These are phyloP conservation scores for Chloroceryle aenea DNA, from an alignment of 2,113 vertebrate species.

Conservation along the genomic window DNA sequence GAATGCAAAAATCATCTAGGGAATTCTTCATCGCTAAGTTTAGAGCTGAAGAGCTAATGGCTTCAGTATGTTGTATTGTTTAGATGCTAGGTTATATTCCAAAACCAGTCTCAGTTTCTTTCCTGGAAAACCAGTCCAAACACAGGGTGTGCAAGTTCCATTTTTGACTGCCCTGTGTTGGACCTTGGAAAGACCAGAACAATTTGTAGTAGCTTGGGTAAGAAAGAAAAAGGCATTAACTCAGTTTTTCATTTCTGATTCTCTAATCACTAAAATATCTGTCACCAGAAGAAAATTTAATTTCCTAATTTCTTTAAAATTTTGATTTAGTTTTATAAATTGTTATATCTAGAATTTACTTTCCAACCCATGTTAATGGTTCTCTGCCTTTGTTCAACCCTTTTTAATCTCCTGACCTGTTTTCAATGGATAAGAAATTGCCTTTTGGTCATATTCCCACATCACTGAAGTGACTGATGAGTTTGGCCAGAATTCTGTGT, in stretches of 20 bases:
- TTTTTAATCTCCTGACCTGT: not conserved
- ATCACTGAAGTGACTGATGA: not conserved
- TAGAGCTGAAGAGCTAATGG: slow-evolving; percentile 53
- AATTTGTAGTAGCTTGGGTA: not conserved
- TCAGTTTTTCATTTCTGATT: not conserved
- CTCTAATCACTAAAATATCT: not conserved
- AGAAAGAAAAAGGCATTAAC: not conserved
- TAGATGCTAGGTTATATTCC: not conserved
- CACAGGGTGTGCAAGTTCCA: not conserved
- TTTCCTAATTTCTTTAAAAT: too few relatives aligned
- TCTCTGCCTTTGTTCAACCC: not conserved
- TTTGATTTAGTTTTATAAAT: not conserved
- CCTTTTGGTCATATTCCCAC: not conserved
- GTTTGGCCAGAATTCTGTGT: not conserved
- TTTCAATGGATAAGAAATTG: not conserved
- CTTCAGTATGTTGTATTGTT: slow-evolving; percentile 15
- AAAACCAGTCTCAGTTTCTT: not conserved
- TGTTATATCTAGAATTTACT: not conserved
- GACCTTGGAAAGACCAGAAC: not conserved
- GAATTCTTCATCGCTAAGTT: slow-evolving; percentile 54
- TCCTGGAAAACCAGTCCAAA: not conserved
- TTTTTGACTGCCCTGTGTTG: not conserved
- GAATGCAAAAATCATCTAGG: slow-evolving; percentile 68
- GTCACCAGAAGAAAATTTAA: not conserved
- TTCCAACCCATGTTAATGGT: not conserved